phyloP scores from a whole-genome alignment of 2,888 invertebrate species.

The Orchesellides sinensis region DNA sequence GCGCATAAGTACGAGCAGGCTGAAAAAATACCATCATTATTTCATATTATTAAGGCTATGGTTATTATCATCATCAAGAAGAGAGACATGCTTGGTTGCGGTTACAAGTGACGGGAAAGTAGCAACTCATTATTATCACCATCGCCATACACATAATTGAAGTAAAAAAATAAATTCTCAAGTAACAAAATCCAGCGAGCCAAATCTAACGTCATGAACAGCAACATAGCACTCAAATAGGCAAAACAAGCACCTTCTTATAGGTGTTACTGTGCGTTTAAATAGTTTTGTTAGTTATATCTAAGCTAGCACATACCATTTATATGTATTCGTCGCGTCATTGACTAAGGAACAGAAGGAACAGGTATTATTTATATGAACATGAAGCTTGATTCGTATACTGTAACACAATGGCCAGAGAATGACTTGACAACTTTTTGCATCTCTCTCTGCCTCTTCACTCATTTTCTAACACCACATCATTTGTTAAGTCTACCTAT shows the following conservation, averaged over 20 bases:
- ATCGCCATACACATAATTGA: slow-evolving; percentile 29
- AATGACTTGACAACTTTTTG: slow-evolving; percentile 54
- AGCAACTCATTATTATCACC: slow-evolving; percentile 56
- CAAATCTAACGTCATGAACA: slow-evolving; percentile 25
- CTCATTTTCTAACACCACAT: slow-evolving; percentile 43
- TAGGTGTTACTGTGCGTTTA: neutral
- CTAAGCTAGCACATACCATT: neutral
- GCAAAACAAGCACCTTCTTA: slow-evolving; percentile 6
- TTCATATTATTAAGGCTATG: neutral
- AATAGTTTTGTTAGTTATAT: neutral
- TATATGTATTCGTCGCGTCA: neutral
- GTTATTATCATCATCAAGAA: slow-evolving; percentile 7
- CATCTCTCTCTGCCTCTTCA: slow-evolving; percentile 34
- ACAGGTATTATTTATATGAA: neutral
- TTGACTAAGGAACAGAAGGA: neutral
- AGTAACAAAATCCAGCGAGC: slow-evolving; percentile 49
- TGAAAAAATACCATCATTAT: slow-evolving; percentile 16
- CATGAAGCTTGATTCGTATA: neutral
- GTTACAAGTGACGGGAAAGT: slow-evolving; percentile 64
- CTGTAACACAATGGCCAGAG: slow-evolving; percentile 33
- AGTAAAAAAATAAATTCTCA: slow-evolving; percentile 39
- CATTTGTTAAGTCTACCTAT: slow-evolving; percentile 46
- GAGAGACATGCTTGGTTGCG: slow-evolving; percentile 53
- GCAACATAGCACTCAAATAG: neutral
- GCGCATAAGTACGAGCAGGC: neutral